phyloP scores from a whole-genome alignment of 2,888 invertebrate species.

The Hermaeophaga mercurialis region DNA sequence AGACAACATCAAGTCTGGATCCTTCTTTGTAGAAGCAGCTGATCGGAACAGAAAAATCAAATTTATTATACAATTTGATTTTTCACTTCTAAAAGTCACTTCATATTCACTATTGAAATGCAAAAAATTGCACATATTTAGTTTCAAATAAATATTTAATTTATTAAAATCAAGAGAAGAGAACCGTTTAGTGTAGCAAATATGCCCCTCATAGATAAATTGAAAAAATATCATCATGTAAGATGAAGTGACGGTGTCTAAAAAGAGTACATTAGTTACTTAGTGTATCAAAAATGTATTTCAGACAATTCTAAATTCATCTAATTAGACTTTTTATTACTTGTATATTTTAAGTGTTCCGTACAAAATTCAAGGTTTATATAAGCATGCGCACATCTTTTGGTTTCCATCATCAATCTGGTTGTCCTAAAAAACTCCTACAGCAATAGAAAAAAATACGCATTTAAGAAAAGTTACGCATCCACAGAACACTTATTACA shows the following conservation, averaged over 20 bases:
- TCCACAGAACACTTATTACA: neutral
- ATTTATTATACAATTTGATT: neutral
- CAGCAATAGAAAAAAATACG: neutral
- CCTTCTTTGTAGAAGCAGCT: constrained; percentile 3
- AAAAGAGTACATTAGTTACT: neutral
- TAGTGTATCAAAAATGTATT: constrained; percentile 10
- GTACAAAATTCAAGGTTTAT: neutral
- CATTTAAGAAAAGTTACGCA: neutral
- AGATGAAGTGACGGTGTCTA: constrained; percentile 1
- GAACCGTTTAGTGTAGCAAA: no score
- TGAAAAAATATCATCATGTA: neutral
- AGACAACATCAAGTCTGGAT: constrained; percentile 21
- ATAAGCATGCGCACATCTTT: neutral
- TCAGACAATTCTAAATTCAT: neutral
- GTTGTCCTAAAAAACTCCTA: neutral
- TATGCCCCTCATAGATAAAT: no score
- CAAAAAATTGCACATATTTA: no score
- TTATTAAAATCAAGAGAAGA: no score
- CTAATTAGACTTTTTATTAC: neutral
- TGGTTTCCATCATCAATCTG: neutral
- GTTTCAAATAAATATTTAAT: no score
- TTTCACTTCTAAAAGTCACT: constrained; percentile 2
- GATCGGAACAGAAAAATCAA: neutral
- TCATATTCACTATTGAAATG: neutral
- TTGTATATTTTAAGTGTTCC: neutral